Conservation (phyloP, 37 sponge, comb jelly and placozoan genomes). For the Diacarnus erythraeanus region DNA sequence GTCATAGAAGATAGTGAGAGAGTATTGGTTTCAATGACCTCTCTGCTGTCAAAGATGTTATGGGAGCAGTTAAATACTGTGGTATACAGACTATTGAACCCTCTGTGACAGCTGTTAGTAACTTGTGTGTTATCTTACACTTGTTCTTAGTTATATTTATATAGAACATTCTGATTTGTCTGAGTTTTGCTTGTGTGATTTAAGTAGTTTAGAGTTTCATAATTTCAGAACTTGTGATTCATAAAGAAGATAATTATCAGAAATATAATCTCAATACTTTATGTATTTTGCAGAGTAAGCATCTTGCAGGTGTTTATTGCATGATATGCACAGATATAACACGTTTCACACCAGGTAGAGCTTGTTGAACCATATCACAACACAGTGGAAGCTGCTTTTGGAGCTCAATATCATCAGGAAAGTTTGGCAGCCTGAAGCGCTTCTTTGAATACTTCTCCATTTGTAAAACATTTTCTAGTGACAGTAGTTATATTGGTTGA, state of each 20-base stretch:
- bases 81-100: too few species aligned
- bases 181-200: too few species aligned
- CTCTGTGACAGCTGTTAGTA: too few species aligned
- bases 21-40: constrained; percentile 45
- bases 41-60: constrained; percentile 71
- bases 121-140: too few species aligned
- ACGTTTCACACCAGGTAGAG: background rate
- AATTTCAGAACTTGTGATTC: too few species aligned
- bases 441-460: constrained; percentile 27
- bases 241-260: too few species aligned
- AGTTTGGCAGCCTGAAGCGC: constrained; percentile 9
- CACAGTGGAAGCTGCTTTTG: constrained; percentile 1
- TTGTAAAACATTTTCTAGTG: constrained; percentile 29
- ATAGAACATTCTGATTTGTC: too few species aligned
- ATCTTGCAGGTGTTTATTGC: constrained; percentile 9
- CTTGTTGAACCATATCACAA: constrained; percentile 11
- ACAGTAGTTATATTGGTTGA: constrained; percentile 13
- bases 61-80: constrained; percentile 70
- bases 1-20: constrained; percentile 61
- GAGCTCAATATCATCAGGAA: constrained; percentile 55
- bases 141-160: too few species aligned
- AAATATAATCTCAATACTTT: constrained; percentile 28
- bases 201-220: too few species aligned
- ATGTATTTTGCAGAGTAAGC: background rate
- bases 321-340: constrained; percentile 7